Evolutionary conservation across 1,140 invertebrate species (phyloP).

Genomic region (Parapsyche elsis): DNA sequence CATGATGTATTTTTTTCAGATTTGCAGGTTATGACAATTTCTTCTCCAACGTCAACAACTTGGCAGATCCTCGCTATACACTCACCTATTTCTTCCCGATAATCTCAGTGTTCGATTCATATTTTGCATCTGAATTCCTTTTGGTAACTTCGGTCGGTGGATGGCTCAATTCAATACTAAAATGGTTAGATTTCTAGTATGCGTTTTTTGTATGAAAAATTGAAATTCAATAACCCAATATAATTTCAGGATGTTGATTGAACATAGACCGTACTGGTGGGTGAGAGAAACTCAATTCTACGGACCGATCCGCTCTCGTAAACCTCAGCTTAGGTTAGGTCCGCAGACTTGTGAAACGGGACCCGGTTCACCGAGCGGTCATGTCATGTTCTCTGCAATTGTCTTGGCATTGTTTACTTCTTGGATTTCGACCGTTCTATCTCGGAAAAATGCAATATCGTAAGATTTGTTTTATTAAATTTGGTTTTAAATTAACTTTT

Average conservation of each 20-base stretch:
- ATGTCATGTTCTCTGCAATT: slow-evolving; percentile 39
- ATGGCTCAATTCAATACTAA: slow-evolving; percentile 49
- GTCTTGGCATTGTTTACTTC: slow-evolving; percentile 12
- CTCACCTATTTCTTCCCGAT: slow-evolving; percentile 43
- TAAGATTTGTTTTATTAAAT: too few relatives aligned
- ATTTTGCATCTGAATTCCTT: slow-evolving; percentile 45
- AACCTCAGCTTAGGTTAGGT: slow-evolving; percentile 24
- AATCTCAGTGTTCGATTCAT: slow-evolving; percentile 45
- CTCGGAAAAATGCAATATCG: not conserved
- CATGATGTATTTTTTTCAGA: too few relatives aligned
- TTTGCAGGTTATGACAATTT: slow-evolving; percentile 36
- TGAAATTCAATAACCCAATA: not conserved
- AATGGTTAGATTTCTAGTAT: slow-evolving; percentile 44
- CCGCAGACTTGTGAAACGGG: slow-evolving; percentile 54
- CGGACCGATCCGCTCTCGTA: slow-evolving; percentile 31
- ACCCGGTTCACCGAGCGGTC: slow-evolving; percentile 51
- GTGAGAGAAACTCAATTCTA: slow-evolving; percentile 50
- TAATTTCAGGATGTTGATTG: slow-evolving; percentile 48
- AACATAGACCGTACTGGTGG: slow-evolving; percentile 55
- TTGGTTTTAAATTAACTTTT: not conserved
- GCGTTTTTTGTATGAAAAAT: not conserved
- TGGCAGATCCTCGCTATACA: slow-evolving; percentile 44
- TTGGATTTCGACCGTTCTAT: not conserved
- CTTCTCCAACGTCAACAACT: slow-evolving; percentile 40
- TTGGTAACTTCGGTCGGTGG: slow-evolving; percentile 36